Conservation (phyloP, 2,113 vertebrate species). For the Phalacrocorax pelagicus region DNA sequence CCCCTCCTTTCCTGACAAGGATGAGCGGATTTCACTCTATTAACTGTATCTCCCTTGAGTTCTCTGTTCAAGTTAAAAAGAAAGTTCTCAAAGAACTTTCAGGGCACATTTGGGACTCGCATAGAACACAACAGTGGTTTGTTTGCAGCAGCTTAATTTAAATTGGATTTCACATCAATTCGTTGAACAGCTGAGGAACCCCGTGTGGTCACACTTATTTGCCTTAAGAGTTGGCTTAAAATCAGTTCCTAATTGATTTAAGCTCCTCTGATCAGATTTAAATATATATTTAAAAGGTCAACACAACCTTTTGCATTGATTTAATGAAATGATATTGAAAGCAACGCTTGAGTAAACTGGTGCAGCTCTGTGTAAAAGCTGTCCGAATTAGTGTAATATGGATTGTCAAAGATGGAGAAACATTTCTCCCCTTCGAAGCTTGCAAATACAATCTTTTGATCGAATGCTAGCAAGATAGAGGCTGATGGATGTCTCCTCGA, state of each 20-base stretch:
- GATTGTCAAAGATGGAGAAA: slow-evolving; percentile 33
- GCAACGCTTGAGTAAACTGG: background rate
- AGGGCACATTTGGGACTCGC: background rate
- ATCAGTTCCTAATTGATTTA: slow-evolving; percentile 50
- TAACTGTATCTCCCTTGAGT: background rate
- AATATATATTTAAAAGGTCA: slow-evolving; percentile 56
- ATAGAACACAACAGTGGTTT: background rate
- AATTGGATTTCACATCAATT: slow-evolving; percentile 51
- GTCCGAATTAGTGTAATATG: background rate
- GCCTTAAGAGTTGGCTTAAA: slow-evolving; percentile 44
- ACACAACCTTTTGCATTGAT: slow-evolving; percentile 32
- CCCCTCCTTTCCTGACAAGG: background rate
- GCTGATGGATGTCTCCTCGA: background rate
- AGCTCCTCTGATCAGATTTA: slow-evolving; percentile 48
- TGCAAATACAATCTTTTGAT: slow-evolving; percentile 15
- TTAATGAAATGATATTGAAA: slow-evolving; percentile 49
- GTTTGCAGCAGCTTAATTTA: slow-evolving; percentile 36
- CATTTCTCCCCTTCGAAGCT: background rate
- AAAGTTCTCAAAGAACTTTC: slow-evolving; percentile 54
- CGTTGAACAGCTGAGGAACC: slow-evolving; percentile 30
- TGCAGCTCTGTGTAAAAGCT: slow-evolving; percentile 19
- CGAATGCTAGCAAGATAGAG: background rate
- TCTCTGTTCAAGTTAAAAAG: background rate
- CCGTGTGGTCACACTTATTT: background rate
- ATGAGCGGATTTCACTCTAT: background rate